Evolutionary conservation across 2,113 vertebrate genomes (phyloP).

Genomic region (Tragulus kanchil): DNA sequence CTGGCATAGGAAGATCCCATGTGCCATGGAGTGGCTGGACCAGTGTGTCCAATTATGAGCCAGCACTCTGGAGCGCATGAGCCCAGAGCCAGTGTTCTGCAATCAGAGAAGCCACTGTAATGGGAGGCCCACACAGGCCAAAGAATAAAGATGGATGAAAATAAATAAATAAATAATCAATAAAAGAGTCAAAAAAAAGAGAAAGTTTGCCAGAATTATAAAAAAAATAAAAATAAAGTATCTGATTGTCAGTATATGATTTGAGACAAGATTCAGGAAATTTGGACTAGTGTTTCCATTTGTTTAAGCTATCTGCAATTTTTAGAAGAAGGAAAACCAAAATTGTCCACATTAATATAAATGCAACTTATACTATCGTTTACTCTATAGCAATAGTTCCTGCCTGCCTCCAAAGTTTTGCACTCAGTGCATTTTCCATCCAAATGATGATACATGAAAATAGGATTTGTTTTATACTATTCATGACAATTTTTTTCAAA

Average conservation of each 20-base stretch:
- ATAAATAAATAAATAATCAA: too few relatives aligned
- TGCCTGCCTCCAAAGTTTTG: neutral
- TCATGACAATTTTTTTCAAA: neutral
- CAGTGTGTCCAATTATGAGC: too few relatives aligned
- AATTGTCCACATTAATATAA: neutral
- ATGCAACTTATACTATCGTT: neutral
- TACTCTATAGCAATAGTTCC: neutral
- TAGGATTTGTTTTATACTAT: neutral
- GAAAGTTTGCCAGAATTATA: too few relatives aligned
- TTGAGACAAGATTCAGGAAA: neutral
- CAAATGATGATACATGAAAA: neutral
- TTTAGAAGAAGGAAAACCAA: neutral
- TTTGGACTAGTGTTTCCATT: neutral
- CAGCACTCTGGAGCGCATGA: too few relatives aligned
- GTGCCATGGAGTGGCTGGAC: too few relatives aligned
- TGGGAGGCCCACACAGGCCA: too few relatives aligned
- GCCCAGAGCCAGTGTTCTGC: too few relatives aligned
- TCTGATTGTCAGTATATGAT: neutral
- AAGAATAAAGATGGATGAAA: too few relatives aligned
- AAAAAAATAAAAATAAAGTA: too few relatives aligned
- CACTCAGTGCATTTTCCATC: neutral
- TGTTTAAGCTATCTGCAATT: neutral
- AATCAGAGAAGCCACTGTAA: too few relatives aligned
- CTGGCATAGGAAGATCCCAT: too few relatives aligned
- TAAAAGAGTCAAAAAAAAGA: too few relatives aligned